A percentile compares a stretch with the other conserved stretches of the same genome.
phyloP scores from a whole-genome alignment of 35 echinoderm and acorn worm genomes.

The Hemicentrotus pulcherrimus region DNA sequence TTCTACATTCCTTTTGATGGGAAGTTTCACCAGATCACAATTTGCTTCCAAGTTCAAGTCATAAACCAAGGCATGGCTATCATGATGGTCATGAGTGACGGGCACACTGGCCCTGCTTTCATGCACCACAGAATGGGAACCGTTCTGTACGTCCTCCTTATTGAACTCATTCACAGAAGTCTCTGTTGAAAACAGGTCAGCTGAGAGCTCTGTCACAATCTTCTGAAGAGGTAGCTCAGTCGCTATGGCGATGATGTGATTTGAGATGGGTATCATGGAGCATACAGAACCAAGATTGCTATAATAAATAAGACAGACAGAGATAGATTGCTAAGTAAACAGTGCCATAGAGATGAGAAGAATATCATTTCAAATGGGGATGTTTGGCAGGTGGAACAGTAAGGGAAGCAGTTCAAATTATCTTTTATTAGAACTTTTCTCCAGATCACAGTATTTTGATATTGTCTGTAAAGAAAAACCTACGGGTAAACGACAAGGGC shows the following conservation, averaged over 20 bases:
- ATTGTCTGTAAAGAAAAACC: no score
- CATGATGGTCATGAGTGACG: background rate
- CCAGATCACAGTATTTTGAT: no score
- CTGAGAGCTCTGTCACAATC: background rate
- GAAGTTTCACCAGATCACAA: background rate
- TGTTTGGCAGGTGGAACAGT: no score
- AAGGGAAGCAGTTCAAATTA: no score
- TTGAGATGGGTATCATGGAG: background rate
- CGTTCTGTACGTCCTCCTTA: background rate
- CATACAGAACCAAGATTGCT: background rate
- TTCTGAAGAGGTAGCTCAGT: slow-evolving; percentile 33
- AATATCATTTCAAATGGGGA: no score
- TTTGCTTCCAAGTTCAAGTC: background rate
- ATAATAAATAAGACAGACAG: background rate
- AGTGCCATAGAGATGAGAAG: no score
- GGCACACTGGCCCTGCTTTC: background rate
- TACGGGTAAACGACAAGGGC: no score
- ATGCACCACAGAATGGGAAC: background rate
- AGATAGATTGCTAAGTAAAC: background rate
- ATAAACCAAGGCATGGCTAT: background rate
- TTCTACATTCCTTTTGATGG: background rate
- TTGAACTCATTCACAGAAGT: background rate
- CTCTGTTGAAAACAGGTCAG: slow-evolving; percentile 31
- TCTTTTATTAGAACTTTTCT: no score
- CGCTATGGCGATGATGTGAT: slow-evolving; percentile 13